A percentile compares a stretch with the other conserved stretches of the same genome.
Conservation (phyloP, 2,113 vertebrate genomes). For the Colius striatus region DNA sequence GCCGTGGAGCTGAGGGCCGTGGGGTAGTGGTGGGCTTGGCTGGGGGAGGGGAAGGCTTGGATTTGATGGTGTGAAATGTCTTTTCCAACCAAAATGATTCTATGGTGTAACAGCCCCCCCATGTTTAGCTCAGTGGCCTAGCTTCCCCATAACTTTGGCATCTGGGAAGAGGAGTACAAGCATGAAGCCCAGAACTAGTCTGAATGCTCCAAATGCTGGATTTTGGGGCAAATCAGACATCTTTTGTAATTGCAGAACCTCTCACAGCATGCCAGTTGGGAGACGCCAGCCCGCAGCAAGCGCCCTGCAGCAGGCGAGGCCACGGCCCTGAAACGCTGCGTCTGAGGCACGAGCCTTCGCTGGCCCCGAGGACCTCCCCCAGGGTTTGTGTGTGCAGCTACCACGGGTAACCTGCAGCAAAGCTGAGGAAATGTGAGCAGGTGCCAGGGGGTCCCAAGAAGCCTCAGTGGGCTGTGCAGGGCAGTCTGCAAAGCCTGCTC, state of each 20-base stretch:
- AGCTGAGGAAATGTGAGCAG: not conserved
- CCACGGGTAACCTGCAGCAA: not conserved
- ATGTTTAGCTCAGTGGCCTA: not conserved
- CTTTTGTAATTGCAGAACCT: not conserved
- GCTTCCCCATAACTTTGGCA: not conserved
- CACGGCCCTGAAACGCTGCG: accelerated
- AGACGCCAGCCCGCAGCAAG: not conserved
- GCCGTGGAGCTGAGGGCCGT: no score
- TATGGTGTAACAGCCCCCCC: no score
- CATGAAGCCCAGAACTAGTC: not conserved
- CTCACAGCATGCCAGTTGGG: not conserved
- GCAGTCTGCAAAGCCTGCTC: not conserved
- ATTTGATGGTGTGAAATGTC: no score
- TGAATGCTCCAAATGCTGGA: not conserved
- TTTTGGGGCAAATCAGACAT: not conserved
- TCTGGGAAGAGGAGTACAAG: not conserved
- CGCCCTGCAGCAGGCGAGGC: not conserved
- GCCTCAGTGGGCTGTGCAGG: not conserved
- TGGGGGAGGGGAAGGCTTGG: no score
- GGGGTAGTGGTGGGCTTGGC: no score
- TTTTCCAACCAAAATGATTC: no score
- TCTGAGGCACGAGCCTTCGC: accelerated
- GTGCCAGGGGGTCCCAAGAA: no score
- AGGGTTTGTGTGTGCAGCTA: not conserved
- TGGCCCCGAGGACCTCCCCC: not conserved